phyloP scores from a whole-genome alignment of 2,888 invertebrate species.

The Heliconius aoede region DNA sequence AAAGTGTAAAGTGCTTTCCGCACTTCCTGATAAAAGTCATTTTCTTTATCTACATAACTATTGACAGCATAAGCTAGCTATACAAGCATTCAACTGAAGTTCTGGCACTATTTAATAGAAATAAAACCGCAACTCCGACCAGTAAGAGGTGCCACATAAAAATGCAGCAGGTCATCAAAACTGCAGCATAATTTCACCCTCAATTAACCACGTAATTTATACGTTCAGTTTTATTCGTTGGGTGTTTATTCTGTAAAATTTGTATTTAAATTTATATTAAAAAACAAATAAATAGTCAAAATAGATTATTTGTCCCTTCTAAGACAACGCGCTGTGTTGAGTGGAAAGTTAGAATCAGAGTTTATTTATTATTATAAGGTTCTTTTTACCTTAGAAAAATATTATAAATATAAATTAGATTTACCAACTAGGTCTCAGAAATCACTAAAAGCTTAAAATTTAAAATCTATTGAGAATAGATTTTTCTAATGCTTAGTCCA shows the following conservation, averaged over 20 bases:
- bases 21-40: too few species aligned
- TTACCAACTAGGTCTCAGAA: background rate
- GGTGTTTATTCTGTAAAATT: conserved; percentile 58
- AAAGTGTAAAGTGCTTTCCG: too few species aligned
- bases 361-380: too few species aligned
- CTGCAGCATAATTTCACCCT: conserved; percentile 72
- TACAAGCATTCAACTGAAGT: background rate
- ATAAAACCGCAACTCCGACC: background rate
- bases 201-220: conserved; percentile 80
- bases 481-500: too few species aligned
- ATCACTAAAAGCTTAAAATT: background rate
- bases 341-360: too few species aligned
- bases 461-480: background rate
- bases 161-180: conserved; percentile 72
- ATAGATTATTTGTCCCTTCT: background rate
- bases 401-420: too few species aligned
- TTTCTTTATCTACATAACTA: background rate
- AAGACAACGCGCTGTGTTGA: background rate
- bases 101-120: background rate
- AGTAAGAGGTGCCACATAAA: conserved; percentile 53
- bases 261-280: background rate
- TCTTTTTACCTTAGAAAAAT: too few species aligned
- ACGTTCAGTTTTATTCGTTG: conserved; percentile 68
- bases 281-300: background rate
- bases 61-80: background rate